Conservation (phyloP, 1,140 invertebrate genomes). For the Vollenhovia emeryi region DNA sequence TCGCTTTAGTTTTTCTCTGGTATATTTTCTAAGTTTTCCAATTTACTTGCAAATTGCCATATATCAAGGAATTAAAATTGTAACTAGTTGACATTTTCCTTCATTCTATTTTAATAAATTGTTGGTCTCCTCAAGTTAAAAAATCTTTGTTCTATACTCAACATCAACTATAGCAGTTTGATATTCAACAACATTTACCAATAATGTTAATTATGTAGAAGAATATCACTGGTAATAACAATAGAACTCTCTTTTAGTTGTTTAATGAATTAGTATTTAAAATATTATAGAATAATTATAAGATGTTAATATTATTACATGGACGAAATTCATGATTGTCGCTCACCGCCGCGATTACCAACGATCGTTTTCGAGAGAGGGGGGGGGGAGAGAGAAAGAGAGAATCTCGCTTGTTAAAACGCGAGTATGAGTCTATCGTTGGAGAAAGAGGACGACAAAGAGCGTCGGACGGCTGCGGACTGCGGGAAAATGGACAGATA, state of each 20-base stretch:
- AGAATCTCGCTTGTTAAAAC: slow-evolving; percentile 38
- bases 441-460: slow-evolving; percentile 38
- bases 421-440: slow-evolving; percentile 47
- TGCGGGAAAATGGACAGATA: not conserved
- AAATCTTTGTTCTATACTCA: not conserved
- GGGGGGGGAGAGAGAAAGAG: not conserved
- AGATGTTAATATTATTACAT: not conserved
- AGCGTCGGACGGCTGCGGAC: slow-evolving; percentile 21
- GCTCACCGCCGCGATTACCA: slow-evolving; percentile 28
- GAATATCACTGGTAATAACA: not conserved
- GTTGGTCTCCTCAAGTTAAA: not conserved
- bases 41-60: not conserved
- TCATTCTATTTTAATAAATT: not conserved
- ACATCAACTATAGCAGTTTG: not conserved
- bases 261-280: not conserved
- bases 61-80: not conserved
- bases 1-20: not conserved
- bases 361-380: not conserved
- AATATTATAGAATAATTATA: not conserved
- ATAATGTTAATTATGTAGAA: slow-evolving; percentile 20
- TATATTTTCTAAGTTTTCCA: not conserved
- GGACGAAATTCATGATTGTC: not conserved
- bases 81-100: not conserved
- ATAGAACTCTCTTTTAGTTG: not conserved
- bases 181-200: not conserved